Conservation (phyloP, 2,888 invertebrate genomes). For the Shargacucullia verbasci region DNA sequence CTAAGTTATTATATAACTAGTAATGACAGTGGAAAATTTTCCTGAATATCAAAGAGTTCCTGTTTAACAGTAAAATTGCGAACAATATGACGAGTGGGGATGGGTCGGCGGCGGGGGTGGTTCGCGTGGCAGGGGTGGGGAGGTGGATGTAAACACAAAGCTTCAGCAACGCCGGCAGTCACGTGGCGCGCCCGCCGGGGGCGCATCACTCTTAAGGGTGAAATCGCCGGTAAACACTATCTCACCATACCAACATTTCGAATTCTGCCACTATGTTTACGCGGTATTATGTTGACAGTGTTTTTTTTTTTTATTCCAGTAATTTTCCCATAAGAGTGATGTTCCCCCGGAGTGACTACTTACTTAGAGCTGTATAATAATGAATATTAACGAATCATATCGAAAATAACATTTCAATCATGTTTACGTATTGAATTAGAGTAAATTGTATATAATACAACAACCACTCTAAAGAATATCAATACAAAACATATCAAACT, state of each 20-base stretch:
- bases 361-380: constrained; percentile 47
- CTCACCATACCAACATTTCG: constrained; percentile 40
- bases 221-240: constrained; percentile 57
- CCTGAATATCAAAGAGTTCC: constrained; percentile 30
- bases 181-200: constrained; percentile 87
- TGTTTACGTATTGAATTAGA: constrained; percentile 81
- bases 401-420: constrained; percentile 45
- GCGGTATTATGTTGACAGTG: neutral
- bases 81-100: constrained; percentile 55
- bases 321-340: constrained; percentile 79
- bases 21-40: constrained; percentile 12
- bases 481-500: constrained; percentile 87
- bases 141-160: constrained; percentile 85
- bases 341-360: constrained; percentile 69
- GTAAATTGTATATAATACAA: constrained; percentile 80
- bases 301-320: neutral
- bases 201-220: constrained; percentile 87
- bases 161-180: constrained; percentile 83
- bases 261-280: constrained; percentile 21
- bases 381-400: constrained; percentile 59
- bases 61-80: constrained; percentile 56
- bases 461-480: constrained; percentile 88
- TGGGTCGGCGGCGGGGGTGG: constrained; percentile 58
- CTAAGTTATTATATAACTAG: constrained; percentile 1
- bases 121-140: constrained; percentile 58